A percentile compares a stretch with the other conserved stretches of the same genome.
Evolutionary conservation across 2,888 invertebrate species (phyloP).

Genomic region (Bellardia bayeri): DNA sequence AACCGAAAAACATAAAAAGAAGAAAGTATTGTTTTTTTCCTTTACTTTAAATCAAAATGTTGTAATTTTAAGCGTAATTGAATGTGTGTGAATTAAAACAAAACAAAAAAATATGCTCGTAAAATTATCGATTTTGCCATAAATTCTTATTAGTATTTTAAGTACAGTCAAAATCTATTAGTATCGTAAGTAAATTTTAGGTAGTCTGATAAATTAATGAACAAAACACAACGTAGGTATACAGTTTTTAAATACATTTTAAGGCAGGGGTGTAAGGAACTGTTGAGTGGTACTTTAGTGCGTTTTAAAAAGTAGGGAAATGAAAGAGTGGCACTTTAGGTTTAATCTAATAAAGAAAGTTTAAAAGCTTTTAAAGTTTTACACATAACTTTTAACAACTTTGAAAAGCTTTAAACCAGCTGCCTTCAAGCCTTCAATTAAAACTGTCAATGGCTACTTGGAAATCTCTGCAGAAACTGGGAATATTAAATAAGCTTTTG

Average conservation of each 20-base stretch:
- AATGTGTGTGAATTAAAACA: constrained; percentile 48
- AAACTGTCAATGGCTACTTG: no score
- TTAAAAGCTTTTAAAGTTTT: no score
- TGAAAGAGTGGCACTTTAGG: neutral
- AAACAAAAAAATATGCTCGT: constrained; percentile 15
- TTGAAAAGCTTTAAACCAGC: no score
- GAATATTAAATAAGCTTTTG: no score
- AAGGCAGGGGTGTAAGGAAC: neutral
- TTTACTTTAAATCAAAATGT: constrained; percentile 45
- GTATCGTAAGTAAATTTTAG: constrained; percentile 62
- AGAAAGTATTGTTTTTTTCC: constrained; percentile 48
- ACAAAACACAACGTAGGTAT: constrained; percentile 32
- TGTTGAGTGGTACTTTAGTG: neutral
- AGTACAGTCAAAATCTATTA: constrained; percentile 28
- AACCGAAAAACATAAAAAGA: constrained; percentile 12
- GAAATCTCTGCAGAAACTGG: no score
- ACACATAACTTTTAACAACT: no score
- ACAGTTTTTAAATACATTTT: constrained; percentile 5
- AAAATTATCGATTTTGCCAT: constrained; percentile 40
- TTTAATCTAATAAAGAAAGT: neutral
- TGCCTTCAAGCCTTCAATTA: no score
- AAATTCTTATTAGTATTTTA: constrained; percentile 22
- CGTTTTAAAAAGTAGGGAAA: neutral
- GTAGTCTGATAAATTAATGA: constrained; percentile 66
- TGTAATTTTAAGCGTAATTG: constrained; percentile 61